Conservation (phyloP, 35 echinoderm and acorn worm species). For the Chiridota heheva region DNA sequence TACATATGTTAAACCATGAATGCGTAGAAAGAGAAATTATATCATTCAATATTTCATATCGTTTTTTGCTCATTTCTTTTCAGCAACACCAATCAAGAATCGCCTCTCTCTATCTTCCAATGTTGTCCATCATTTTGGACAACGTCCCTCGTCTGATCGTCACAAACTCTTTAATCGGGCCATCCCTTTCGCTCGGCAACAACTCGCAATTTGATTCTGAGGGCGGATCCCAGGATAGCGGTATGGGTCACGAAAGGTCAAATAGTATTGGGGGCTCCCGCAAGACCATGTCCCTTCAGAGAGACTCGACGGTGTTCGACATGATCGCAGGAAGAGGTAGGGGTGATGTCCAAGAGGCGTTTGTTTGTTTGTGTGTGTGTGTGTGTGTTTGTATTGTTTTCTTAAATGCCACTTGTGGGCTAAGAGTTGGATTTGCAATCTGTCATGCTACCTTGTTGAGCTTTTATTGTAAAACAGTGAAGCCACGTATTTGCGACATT, state of each 20-base stretch:
- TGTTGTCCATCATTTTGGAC: conserved; percentile 89
- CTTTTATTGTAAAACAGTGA: no score
- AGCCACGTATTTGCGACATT: no score
- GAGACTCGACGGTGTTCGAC: conserved; percentile 80
- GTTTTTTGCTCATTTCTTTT: no score
- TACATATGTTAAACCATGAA: no score
- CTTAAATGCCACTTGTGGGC: background rate
- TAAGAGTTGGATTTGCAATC: no score
- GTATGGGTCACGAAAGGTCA: conserved; percentile 43
- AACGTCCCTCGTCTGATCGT: conserved; percentile 81
- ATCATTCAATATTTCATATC: no score
- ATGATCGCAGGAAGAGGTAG: conserved; percentile 94
- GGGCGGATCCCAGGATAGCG: conserved; percentile 16
- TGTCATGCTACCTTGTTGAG: no score
- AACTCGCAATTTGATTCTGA: conserved; percentile 27
- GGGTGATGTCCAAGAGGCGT: no score
- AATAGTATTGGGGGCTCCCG: conserved; percentile 53
- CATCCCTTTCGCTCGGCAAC: conserved; percentile 20
- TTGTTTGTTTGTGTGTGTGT: no score
- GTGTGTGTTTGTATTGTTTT: no score
- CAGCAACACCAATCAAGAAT: conserved; percentile 89
- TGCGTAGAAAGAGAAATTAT: no score
- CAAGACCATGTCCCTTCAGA: conserved; percentile 71
- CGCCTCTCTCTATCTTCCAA: conserved; percentile 83
- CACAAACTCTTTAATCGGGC: conserved; percentile 34